Evolutionary conservation across 1,140 invertebrate genomes (phyloP).

Genomic region (Penaeus vannamei): DNA sequence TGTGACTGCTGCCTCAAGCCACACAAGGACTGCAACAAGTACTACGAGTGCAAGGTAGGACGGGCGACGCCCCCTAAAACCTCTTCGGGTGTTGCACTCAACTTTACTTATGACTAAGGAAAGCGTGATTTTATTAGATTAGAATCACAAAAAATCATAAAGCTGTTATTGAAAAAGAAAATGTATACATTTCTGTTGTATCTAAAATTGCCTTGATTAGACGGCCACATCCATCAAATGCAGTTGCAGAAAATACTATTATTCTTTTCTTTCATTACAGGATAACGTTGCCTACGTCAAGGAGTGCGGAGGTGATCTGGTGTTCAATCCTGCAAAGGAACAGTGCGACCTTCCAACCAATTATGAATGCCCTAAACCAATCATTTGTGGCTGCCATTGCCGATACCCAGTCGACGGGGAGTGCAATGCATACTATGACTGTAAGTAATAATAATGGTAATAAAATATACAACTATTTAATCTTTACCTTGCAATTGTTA

Average conservation of each 20-base stretch:
- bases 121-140: no score
- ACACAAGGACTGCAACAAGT: conserved; percentile 36
- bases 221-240: no score
- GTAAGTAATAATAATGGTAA: conserved; percentile 1
- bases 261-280: not conserved
- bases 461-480: no score
- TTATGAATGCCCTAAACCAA: conserved; percentile 23
- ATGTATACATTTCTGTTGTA: no score
- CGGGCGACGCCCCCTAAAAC: not conserved
- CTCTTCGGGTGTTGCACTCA: no score
- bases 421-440: conserved; percentile 38
- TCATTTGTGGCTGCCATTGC: conserved; percentile 19
- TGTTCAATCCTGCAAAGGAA: conserved; percentile 25
- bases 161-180: no score
- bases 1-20: conserved; percentile 30
- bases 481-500: no score
- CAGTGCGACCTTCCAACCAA: conserved; percentile 40
- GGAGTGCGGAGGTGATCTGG: conserved; percentile 20
- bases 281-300: not conserved
- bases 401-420: conserved; percentile 15
- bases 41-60: conserved; percentile 23
- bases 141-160: no score
- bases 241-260: no score
- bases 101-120: no score
- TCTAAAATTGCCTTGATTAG: no score